Percentiles rank a stretch among this genome's conserved stretches.
phyloP scores from a whole-genome alignment of 2,113 vertebrate genomes.

The Talpa occidentalis region DNA sequence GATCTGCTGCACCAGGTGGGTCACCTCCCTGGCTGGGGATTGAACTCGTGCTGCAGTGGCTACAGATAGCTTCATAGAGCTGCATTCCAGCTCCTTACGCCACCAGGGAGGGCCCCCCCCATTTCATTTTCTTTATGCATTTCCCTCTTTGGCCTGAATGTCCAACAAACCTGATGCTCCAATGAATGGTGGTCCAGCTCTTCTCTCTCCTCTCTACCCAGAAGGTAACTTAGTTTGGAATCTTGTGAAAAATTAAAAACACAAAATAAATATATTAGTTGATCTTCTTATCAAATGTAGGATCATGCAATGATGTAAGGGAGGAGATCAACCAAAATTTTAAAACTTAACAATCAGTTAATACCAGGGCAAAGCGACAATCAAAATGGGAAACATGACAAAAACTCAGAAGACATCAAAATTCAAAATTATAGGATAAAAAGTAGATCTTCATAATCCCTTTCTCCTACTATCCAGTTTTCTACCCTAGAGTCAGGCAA shows the following conservation, averaged over 20 bases:
- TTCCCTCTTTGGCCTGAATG: too few species aligned
- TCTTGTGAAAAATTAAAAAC: not conserved
- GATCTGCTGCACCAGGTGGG: too few species aligned
- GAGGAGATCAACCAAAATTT: not conserved
- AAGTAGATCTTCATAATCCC: not conserved
- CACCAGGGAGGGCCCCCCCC: too few species aligned
- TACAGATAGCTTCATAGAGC: too few species aligned
- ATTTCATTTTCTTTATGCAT: too few species aligned
- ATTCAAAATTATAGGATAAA: not conserved
- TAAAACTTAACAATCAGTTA: not conserved
- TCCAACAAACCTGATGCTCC: not conserved
- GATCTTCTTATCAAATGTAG: not conserved
- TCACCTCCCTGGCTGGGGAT: too few species aligned
- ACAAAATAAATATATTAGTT: not conserved
- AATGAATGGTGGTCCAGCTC: not conserved
- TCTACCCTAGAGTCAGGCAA: not conserved
- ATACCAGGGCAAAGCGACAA: not conserved
- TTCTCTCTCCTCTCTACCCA: not conserved
- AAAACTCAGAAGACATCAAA: not conserved
- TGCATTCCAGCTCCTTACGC: too few species aligned
- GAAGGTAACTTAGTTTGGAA: not conserved
- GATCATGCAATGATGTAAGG: not conserved
- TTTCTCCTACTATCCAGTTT: not conserved
- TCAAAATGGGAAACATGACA: not conserved
- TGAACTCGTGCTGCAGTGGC: too few species aligned